These are phyloP conservation scores for Dendrolimus punctatus DNA, from an alignment of 1,140 invertebrate genomes.

Conservation along the genomic window DNA sequence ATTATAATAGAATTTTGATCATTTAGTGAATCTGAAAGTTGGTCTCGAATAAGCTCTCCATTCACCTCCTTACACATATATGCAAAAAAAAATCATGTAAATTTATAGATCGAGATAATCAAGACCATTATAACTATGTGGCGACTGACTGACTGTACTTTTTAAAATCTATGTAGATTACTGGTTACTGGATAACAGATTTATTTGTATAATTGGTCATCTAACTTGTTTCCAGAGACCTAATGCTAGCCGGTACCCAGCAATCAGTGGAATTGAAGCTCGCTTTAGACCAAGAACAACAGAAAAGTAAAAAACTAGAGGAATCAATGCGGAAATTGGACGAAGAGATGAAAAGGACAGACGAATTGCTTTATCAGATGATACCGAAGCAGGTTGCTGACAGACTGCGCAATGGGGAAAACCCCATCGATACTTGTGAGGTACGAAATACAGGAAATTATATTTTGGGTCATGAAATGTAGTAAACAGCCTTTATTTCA, in stretches of 20 bases:
- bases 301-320: constrained; percentile 96
- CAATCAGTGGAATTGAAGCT: constrained; percentile 97
- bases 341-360: constrained; percentile 95
- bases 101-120: too few relatives aligned
- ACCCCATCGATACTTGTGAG: constrained; percentile 95
- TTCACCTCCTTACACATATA: too few relatives aligned
- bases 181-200: too few relatives aligned
- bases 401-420: constrained; percentile 91
- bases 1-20: too few relatives aligned
- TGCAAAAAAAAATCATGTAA: too few relatives aligned
- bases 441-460: constrained; percentile 67
- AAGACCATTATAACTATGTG: too few relatives aligned
- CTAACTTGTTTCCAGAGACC: constrained; percentile 76
- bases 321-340: constrained; percentile 97
- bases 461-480: background rate
- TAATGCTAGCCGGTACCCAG: constrained; percentile 97
- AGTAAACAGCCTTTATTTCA: too few relatives aligned
- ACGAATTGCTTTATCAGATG: constrained; percentile 98
- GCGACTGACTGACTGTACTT: too few relatives aligned
- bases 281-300: constrained; percentile 95
- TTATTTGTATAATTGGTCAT: too few relatives aligned
- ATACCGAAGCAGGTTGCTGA: constrained; percentile 98
- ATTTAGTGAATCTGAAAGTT: too few relatives aligned
- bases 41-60: too few relatives aligned
- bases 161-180: too few relatives aligned